Percentiles rank a stretch among this genome's conserved stretches.
These are phyloP conservation scores for Drosophila percnosoma DNA, from an alignment of 2,888 invertebrate genomes.

Conservation along the genomic window DNA sequence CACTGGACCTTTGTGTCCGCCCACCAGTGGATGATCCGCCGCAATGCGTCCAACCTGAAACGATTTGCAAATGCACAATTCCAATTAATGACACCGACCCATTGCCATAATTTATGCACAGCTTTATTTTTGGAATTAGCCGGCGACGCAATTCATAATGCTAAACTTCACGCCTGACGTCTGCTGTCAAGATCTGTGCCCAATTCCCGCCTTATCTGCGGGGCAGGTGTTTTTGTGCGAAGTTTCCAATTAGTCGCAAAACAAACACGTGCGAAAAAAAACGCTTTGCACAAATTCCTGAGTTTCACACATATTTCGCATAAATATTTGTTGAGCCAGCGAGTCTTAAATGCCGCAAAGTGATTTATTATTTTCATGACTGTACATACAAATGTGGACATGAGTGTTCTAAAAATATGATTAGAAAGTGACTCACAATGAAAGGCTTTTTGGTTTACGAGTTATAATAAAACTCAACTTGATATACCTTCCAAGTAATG, in stretches of 20 bases:
- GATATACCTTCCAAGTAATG: background rate
- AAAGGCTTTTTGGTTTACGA: background rate
- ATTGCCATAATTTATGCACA: conserved; percentile 38
- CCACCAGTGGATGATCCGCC: conserved; percentile 96
- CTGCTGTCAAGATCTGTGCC: conserved; percentile 21
- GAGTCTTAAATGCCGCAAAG: conserved; percentile 4
- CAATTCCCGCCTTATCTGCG: background rate
- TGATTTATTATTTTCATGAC: conserved; percentile 32
- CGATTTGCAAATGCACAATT: background rate
- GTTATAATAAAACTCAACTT: background rate
- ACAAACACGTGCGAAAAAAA: conserved; percentile 24
- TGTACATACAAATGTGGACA: conserved; percentile 13
- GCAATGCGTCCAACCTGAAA: conserved; percentile 96
- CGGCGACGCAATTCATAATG: conserved; percentile 29
- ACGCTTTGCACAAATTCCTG: conserved; percentile 9
- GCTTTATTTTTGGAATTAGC: conserved; percentile 47
- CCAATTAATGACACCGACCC: conserved; percentile 16
- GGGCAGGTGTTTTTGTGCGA: conserved; percentile 32
- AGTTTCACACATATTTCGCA: conserved; percentile 4
- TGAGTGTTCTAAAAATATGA: background rate
- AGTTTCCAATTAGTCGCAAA: conserved; percentile 24
- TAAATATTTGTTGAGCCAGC: conserved; percentile 2
- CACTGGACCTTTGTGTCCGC: conserved; percentile 98
- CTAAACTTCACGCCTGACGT: conserved; percentile 29
- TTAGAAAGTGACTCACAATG: conserved; percentile 2